These are phyloP conservation scores for Helicoverpa zea DNA, from an alignment of 1,140 invertebrate species.

Conservation along the genomic window DNA sequence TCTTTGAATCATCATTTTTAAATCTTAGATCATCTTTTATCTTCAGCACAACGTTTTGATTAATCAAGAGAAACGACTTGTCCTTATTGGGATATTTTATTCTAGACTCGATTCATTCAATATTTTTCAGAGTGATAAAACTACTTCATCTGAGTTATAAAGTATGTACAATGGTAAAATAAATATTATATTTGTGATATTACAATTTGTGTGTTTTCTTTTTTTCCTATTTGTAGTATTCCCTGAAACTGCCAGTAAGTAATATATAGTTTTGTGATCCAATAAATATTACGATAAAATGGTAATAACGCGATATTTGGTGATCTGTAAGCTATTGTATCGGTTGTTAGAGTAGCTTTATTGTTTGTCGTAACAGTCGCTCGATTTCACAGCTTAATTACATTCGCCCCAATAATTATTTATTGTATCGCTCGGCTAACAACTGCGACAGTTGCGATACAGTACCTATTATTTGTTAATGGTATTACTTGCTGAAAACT, in stretches of 20 bases:
- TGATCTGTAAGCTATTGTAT: constrained; percentile 7
- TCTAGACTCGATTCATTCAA: constrained; percentile 54
- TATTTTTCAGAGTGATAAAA: constrained; percentile 71
- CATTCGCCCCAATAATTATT: constrained; percentile 5
- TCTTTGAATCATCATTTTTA: constrained; percentile 45
- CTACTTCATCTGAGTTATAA: constrained; percentile 78
- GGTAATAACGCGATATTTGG: constrained; percentile 8
- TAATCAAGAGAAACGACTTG: constrained; percentile 59
- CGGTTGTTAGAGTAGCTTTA: background rate
- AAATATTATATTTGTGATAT: constrained; percentile 83
- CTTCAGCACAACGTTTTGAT: constrained; percentile 66
- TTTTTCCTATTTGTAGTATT: background rate
- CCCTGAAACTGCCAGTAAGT: background rate
- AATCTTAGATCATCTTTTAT: constrained; percentile 57
- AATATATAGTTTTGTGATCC: background rate
- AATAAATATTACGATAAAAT: constrained; percentile 32
- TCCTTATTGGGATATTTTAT: constrained; percentile 72
- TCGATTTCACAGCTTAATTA: constrained; percentile 25
- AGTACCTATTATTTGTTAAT: constrained; percentile 2
- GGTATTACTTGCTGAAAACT: background rate
- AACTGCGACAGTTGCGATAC: background rate
- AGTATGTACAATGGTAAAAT: constrained; percentile 83
- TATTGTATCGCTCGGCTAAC: background rate
- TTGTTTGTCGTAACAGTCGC: constrained; percentile 16
- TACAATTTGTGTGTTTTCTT: constrained; percentile 54